A percentile compares a stretch with the other conserved stretches of the same genome.
Conservation (phyloP, 2,797 vertebrate genomes). For the Sparidentex hasta region DNA sequence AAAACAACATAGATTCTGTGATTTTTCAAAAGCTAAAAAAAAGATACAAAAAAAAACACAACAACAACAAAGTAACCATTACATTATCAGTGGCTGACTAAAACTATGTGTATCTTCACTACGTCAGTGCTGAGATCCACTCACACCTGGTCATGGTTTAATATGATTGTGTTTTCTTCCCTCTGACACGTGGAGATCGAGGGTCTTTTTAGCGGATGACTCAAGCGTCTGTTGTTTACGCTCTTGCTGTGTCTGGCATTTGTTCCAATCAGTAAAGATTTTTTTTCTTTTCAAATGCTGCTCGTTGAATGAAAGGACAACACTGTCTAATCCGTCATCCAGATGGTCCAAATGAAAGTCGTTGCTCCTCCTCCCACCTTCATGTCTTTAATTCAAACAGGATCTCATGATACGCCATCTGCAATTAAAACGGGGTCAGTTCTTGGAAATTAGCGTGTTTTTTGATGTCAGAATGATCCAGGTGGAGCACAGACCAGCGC, state of each 20-base stretch:
- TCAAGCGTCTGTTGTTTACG: conserved; percentile 20
- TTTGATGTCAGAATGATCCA: background rate
- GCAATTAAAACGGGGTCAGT: background rate
- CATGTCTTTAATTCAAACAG: background rate
- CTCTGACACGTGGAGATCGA: background rate
- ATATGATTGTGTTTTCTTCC: conserved; percentile 10
- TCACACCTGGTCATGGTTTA: background rate
- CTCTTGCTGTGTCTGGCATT: background rate
- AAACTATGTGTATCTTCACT: background rate
- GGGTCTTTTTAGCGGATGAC: background rate
- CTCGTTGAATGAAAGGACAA: conserved; percentile 25
- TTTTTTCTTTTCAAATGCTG: background rate
- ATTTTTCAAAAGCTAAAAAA: too few relatives aligned
- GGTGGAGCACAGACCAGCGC: too few relatives aligned
- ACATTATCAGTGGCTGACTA: background rate
- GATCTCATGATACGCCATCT: conserved; percentile 18
- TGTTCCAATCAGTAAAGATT: conserved; percentile 28
- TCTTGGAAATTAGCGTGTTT: background rate
- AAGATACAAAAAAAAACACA: too few relatives aligned
- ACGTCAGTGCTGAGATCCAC: background rate
- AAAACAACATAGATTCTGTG: conserved; percentile 5
- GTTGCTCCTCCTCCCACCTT: background rate
- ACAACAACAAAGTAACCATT: background rate
- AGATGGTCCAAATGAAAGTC: conserved; percentile 41
- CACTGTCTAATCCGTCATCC: conserved; percentile 38